phyloP scores from a whole-genome alignment of 2,113 vertebrate genomes.

The Theristicus caerulescens region DNA sequence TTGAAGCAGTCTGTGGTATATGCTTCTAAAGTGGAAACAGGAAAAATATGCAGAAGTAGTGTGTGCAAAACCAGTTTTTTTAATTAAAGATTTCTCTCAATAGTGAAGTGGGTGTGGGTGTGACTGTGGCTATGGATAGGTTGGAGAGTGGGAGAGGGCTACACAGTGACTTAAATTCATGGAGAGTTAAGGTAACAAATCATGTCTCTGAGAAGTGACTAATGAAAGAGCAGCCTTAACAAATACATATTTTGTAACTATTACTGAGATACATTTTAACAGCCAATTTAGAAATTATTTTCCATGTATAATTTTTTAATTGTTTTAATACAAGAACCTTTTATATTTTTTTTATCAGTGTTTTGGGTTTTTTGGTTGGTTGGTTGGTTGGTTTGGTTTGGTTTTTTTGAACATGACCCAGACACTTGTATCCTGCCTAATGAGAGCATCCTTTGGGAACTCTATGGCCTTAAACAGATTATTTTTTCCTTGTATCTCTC shows the following conservation, averaged over 20 bases:
- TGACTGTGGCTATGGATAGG: background rate
- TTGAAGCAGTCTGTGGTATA: background rate
- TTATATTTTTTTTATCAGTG: background rate
- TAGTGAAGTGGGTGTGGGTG: background rate
- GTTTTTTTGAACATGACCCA: background rate
- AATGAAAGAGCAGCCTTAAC: background rate
- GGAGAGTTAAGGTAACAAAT: background rate
- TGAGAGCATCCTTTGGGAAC: background rate
- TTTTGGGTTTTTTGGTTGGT: background rate
- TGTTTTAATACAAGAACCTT: background rate
- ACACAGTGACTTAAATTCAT: background rate
- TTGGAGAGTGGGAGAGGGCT: background rate
- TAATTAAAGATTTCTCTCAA: background rate
- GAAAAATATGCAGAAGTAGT: background rate
- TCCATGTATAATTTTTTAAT: background rate
- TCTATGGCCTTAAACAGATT: background rate
- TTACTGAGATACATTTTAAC: background rate
- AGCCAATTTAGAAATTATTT: background rate
- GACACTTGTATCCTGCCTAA: background rate
- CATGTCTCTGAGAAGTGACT: background rate
- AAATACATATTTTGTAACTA: background rate
- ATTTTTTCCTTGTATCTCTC: background rate
- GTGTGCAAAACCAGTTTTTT: accelerated
- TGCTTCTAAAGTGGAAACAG: background rate
- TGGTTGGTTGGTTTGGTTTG: background rate